Percentiles rank a stretch among this genome's conserved stretches.
Conservation (phyloP, 2,888 invertebrate genomes). For the Apoderus coryli region DNA sequence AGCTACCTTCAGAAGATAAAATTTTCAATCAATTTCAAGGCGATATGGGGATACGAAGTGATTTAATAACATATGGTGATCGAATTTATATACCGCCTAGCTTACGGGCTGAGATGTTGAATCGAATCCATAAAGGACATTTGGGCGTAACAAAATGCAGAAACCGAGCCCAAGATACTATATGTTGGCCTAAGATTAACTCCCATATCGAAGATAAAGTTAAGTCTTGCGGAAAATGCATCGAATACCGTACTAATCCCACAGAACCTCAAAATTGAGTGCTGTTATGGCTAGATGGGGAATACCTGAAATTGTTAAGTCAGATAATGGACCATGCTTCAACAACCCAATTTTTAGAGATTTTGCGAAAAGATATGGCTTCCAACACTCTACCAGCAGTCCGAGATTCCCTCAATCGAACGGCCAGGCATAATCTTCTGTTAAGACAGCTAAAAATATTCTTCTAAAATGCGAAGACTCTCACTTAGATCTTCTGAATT, state of each 20-base stretch:
- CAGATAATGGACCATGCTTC: conserved; percentile 9
- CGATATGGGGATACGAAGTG: neutral
- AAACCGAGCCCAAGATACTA: neutral
- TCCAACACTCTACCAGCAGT: conserved; percentile 8
- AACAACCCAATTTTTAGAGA: neutral
- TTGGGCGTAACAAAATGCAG: conserved; percentile 3
- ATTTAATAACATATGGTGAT: neutral
- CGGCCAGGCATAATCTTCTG: conserved; percentile 4
- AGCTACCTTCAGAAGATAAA: neutral
- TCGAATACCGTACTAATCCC: conserved; percentile 10
- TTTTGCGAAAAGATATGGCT: conserved; percentile 1
- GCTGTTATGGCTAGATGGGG: conserved; percentile 2
- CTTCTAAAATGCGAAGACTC: conserved; percentile 4
- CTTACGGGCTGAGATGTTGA: neutral
- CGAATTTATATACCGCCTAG: neutral
- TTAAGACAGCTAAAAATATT: conserved; percentile 7
- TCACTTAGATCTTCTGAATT: neutral
- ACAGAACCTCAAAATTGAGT: neutral
- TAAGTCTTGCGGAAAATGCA: too few relatives aligned
- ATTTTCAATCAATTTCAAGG: neutral
- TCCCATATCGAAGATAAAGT: conserved; percentile 8
- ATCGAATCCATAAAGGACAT: conserved; percentile 7
- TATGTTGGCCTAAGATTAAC: conserved; percentile 6
- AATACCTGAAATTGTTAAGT: conserved; percentile 5
- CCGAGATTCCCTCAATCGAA: conserved; percentile 7